Base-by-base conservation (phyloP, 2,888 invertebrate genomes). In the Apodemia hepburni region DNA sequence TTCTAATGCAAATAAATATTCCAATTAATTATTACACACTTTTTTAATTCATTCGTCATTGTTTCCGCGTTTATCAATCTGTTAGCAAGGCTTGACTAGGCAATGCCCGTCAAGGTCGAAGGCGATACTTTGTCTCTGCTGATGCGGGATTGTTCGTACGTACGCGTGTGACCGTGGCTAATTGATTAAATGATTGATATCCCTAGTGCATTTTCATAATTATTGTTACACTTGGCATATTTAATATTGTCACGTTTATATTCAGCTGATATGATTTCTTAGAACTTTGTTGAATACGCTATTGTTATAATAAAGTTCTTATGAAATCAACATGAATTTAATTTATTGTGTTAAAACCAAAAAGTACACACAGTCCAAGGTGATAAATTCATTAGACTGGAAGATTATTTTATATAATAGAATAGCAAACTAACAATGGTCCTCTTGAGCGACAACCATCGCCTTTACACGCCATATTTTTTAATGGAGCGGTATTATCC, bases 21-120 rank as follows among this genome's bases (percentile, higher is more conserved):
- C 27, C n/a, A 57, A 29, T 57, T 27, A 57, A 57, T 27, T 57
- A 7, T 57, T 11, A 57, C 54, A 57, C 27, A 7, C 7, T 57
- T 51, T 57, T 57, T 57, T 57, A 29, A 57, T 27, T 27, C 29
- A 57, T 45, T n/a, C n/a, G n/a, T 45, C 15, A 54, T 27, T 54
- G 27, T 54, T 54, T 54, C 54, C 54, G 54, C 54, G 27, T 54
- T 54, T 54, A 27, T 54, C 54, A 54, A 27, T 54, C 54, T 54
- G 54, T 54, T 15, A 27, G 54, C 54, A 29, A 54, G 54, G n/a
- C 54, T 45, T n/a, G 54, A 22, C 18, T 51, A 51, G 51, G 51
- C 51, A 51, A 12, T 27, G 22, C 8, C 27, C 27, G 12, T 27
- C 54, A 54, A 54, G 54, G 54, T 27, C 27, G n/a, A 45, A 45